Conservation (phyloP, 2,113 vertebrate species). For the Loxodonta africana region DNA sequence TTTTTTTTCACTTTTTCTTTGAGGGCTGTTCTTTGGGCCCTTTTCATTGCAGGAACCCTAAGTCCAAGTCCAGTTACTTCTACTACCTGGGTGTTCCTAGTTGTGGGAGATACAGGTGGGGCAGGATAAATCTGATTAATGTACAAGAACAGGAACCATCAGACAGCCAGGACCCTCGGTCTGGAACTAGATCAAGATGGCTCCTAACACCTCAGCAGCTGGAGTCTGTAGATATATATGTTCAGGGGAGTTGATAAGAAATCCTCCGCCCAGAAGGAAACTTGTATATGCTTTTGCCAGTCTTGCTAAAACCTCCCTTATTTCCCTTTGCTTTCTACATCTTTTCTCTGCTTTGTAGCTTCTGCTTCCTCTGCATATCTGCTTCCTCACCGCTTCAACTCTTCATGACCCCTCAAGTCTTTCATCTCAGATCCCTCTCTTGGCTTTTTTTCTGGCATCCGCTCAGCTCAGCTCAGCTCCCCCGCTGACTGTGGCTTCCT, state of each 20-base stretch:
- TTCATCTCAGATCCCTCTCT: too few relatives aligned
- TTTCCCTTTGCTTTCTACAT: background rate
- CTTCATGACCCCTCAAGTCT: fast-evolving
- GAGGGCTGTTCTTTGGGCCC: background rate
- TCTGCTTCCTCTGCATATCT: too few relatives aligned
- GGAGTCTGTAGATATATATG: background rate
- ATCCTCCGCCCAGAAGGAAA: background rate
- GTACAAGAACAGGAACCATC: background rate
- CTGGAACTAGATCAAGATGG: background rate
- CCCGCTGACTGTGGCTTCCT: fast-evolving
- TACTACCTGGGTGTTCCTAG: background rate
- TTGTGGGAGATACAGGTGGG: background rate
- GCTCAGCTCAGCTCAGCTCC: background rate
- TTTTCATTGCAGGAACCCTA: background rate
- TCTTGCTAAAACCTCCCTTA: background rate
- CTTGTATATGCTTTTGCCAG: background rate
- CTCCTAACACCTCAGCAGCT: background rate
- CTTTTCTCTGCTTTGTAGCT: background rate
- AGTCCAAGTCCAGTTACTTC: background rate
- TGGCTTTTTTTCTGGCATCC: fast-evolving
- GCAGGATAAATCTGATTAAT: too few relatives aligned
- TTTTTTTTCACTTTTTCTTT: background rate
- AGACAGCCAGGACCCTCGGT: background rate
- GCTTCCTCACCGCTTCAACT: background rate
- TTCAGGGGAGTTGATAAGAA: background rate